Percentiles rank a stretch among this genome's conserved stretches.
Evolutionary conservation across 2,113 vertebrate species (phyloP).

Genomic region (Pygoscelis adeliae): DNA sequence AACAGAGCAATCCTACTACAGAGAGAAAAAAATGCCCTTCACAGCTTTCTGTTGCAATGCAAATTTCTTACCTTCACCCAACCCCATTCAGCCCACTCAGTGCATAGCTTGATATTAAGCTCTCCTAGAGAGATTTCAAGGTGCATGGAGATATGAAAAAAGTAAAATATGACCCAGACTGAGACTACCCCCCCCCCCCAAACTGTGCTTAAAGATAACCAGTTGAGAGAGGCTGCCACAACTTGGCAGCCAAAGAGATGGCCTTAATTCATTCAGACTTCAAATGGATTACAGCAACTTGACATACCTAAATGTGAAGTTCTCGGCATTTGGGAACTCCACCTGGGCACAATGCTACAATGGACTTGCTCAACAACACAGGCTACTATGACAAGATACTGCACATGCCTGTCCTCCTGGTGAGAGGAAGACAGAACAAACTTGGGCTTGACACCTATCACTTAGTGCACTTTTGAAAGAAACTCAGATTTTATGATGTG

Average conservation of each 20-base stretch:
- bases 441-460: not conserved
- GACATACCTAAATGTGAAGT: not conserved
- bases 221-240: not conserved
- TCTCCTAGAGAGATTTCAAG: not conserved
- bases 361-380: fast-evolving
- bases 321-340: not conserved
- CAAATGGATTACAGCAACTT: not conserved
- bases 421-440: not conserved
- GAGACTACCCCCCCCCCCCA: not conserved
- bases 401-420: not conserved
- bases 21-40: not conserved
- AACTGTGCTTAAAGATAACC: not conserved
- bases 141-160: not conserved
- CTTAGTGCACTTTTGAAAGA: not conserved
- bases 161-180: not conserved
- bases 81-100: not conserved
- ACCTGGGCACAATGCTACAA: fast-evolving
- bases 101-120: not conserved
- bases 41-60: not conserved
- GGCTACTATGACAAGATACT: not conserved
- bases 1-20: not conserved
- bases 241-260: not conserved
- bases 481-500: not conserved
- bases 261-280: not conserved
- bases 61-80: not conserved